phyloP scores from a whole-genome alignment of 2,113 vertebrate genomes.

The Struthio camelus region DNA sequence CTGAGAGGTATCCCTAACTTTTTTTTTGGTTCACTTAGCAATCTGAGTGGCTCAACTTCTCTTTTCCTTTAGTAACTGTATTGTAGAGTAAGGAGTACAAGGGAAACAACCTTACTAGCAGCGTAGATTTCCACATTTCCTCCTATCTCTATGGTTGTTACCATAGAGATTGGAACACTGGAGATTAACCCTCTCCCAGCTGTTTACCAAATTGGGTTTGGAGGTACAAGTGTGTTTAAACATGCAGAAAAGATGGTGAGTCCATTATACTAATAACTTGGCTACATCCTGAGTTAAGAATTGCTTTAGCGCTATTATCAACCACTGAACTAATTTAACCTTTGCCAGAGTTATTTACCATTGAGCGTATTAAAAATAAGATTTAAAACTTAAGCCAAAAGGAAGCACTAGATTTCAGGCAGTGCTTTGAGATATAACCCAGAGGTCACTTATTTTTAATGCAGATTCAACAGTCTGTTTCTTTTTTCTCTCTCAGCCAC shows the following conservation, averaged over 20 bases:
- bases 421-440: neutral
- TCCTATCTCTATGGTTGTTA: neutral
- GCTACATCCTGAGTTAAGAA: neutral
- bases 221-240: neutral
- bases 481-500: neutral
- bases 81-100: neutral
- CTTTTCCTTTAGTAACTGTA: neutral
- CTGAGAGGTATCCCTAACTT: neutral
- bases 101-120: neutral
- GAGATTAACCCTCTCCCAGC: neutral
- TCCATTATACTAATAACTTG: neutral
- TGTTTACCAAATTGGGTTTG: neutral
- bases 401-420: constrained; percentile 1
- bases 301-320: neutral
- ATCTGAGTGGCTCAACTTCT: neutral
- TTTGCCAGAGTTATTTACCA: neutral
- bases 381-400: constrained; percentile 3
- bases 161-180: neutral
- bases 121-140: neutral
- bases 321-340: neutral
- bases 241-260: neutral
- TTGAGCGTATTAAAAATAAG: neutral
- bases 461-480: neutral
- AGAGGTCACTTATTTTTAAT: constrained; percentile 49
- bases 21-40: neutral